Base-by-base conservation (phyloP, 2,888 invertebrate species). In the Sarcophaga caerulescens region DNA sequence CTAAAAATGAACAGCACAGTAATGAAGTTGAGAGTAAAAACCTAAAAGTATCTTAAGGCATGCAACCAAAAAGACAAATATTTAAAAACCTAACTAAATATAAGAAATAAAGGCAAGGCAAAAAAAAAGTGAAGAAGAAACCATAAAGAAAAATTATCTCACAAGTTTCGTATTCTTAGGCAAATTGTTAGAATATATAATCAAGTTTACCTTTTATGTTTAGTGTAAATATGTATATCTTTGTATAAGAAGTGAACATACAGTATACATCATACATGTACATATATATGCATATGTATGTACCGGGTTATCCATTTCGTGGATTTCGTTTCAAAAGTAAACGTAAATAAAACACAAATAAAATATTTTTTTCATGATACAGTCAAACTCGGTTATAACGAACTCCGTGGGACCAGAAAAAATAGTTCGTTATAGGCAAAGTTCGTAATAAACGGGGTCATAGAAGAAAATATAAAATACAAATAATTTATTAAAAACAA, bases 21-120 rank as follows among this genome's bases (percentile, higher is more conserved):
- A 52, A 52, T 52, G 52, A 52, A 52, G 52, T 52, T 17, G 12
- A 21, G 52, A 65, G 63, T 44, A 71, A 73, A 44, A 68, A 47
- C 25, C 68, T 68, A 81, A 25, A 68, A 60, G 74, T 75, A 81
- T 47, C 73, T 82, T 60, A 66, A 82, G 65, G 71, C 60, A 77
- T 66, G 59, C 52, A 77, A 77, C 77, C 23, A 59, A 4, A 76
- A 76, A 77, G 59, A 66, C 60, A 71, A 82, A 82, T 73, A 71
- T 82, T 71, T 82, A 19, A 47, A 57, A 66, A 77, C 66, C 82
- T 76, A 69, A 52, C 63, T 59, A 76, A 71, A 77, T 57, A 45
- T 2, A 57, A 70, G 60, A 21, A 59, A 14, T 11, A 45, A 52
- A 52, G 17, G 52, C 35, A 52, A 52, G 3, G 17, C 12, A 52